Evolutionary conservation across 1,140 invertebrate genomes (phyloP).

Genomic region (Arion vulgaris): DNA sequence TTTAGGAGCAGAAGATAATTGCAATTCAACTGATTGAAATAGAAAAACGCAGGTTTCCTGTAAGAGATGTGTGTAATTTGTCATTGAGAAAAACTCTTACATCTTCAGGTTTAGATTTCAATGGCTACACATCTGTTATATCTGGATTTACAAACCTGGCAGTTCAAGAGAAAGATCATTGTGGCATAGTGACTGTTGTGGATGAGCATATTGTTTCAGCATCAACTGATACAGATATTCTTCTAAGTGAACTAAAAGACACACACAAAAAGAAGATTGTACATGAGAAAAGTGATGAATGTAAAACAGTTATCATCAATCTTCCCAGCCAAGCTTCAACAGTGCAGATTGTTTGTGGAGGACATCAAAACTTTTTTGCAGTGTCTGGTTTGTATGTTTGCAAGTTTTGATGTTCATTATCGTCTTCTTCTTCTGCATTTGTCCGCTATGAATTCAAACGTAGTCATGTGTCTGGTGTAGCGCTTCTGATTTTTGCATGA

Average conservation of each 20-base stretch:
- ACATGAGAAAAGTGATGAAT: neutral
- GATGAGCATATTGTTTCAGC: neutral
- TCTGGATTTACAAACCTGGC: neutral
- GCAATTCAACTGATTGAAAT: too few relatives aligned
- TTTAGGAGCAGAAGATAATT: too few relatives aligned
- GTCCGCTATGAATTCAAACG: too few relatives aligned
- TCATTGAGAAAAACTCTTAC: neutral
- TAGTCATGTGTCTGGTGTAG: too few relatives aligned
- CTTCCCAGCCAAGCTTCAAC: neutral
- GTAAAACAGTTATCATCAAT: neutral
- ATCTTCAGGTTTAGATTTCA: neutral
- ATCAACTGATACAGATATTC: neutral
- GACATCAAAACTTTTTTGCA: neutral
- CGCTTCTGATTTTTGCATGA: too few relatives aligned
- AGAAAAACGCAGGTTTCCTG: too few relatives aligned
- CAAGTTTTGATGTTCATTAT: neutral
- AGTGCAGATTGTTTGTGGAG: neutral
- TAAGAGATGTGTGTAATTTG: neutral
- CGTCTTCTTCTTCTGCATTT: too few relatives aligned
- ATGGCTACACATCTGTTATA: neutral
- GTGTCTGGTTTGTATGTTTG: neutral
- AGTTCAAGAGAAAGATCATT: neutral
- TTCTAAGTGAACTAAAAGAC: neutral
- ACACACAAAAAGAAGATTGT: neutral
- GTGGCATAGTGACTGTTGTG: neutral